Evolutionary conservation across 2,797 vertebrate genomes (phyloP).

Genomic region (Schizothorax lantsangensis): DNA sequence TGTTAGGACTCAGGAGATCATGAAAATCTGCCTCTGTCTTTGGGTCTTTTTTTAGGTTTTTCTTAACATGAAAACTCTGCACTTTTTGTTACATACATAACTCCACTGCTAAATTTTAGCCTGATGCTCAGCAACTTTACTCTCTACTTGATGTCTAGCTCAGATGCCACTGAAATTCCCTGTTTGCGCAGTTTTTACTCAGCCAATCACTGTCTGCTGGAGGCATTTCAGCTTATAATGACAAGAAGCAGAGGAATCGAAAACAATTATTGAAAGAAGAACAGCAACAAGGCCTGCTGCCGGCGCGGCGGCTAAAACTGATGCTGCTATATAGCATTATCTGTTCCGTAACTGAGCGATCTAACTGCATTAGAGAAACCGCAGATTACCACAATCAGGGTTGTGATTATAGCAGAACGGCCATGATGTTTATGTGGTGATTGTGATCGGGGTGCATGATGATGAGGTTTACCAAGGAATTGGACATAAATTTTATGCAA

Average conservation of each 20-base stretch:
- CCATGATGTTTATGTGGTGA: constrained; percentile 30
- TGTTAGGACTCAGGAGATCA: constrained; percentile 30
- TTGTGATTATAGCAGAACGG: constrained; percentile 32
- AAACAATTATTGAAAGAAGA: constrained; percentile 50
- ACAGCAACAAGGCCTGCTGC: constrained; percentile 15
- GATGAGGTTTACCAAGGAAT: constrained; percentile 20
- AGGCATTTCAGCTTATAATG: constrained; percentile 41
- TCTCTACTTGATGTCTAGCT: constrained; percentile 10
- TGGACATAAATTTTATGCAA: constrained; percentile 9
- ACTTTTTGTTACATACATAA: constrained; percentile 31
- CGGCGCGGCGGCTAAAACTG: not conserved
- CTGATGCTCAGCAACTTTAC: constrained; percentile 38
- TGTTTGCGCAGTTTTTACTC: constrained; percentile 36
- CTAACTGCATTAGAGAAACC: constrained; percentile 31
- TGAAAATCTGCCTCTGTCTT: constrained; percentile 28
- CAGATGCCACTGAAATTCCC: constrained; percentile 12
- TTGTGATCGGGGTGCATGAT: constrained; percentile 22
- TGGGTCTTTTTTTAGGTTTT: not conserved
- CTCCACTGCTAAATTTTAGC: constrained; percentile 31
- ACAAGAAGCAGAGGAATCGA: constrained; percentile 43
- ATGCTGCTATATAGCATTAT: constrained; percentile 12
- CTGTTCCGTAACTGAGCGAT: not conserved
- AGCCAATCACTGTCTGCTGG: constrained; percentile 43
- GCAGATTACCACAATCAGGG: constrained; percentile 18
- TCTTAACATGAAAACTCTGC: constrained; percentile 17